Evolutionary conservation across 2,888 invertebrate species (phyloP).

Genomic region (Bimastos eiseni): DNA sequence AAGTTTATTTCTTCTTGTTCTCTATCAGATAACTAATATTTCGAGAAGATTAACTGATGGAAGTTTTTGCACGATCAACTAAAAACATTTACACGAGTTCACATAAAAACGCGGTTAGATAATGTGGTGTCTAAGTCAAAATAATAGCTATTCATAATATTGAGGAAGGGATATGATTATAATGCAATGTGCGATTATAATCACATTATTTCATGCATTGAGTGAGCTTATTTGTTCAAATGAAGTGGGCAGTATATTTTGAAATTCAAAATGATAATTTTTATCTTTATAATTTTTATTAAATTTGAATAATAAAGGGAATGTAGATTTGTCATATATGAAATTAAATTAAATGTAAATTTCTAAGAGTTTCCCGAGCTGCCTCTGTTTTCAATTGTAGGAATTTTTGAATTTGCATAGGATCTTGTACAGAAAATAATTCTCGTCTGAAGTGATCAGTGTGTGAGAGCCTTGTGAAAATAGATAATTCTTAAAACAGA

Average conservation of each 20-base stretch:
- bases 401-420: not conserved
- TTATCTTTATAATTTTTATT: not conserved
- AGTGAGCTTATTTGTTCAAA: not conserved
- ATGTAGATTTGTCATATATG: not conserved
- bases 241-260: not conserved
- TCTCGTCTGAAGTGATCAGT: not conserved
- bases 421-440: not conserved
- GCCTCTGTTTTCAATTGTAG: not conserved
- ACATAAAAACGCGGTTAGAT: too few relatives aligned
- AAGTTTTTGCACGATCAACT: not conserved
- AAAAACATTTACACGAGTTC: not conserved
- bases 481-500: not conserved
- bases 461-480: not conserved
- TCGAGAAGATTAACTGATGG: not conserved
- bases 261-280: not conserved
- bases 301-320: not conserved
- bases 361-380: not conserved
- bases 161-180: not conserved
- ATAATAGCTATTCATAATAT: not conserved
- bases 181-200: not conserved
- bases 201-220: not conserved
- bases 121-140: not conserved
- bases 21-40: not conserved
- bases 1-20: conserved; percentile 61
- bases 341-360: not conserved